Evolutionary conservation across 2,888 invertebrate species (phyloP).

Genomic region (Tupiocoris notatus): DNA sequence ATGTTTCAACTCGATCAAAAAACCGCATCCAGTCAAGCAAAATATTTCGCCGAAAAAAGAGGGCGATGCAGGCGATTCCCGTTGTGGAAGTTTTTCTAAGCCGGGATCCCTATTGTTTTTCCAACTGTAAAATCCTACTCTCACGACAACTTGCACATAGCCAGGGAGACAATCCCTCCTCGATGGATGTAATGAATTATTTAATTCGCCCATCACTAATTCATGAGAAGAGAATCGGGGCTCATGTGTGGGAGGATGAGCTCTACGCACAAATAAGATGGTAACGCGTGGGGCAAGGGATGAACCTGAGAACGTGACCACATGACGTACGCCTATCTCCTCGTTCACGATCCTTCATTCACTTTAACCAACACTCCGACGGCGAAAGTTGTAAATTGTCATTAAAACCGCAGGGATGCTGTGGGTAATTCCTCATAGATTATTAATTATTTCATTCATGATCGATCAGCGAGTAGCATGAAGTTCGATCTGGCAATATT

Average conservation of each 20-base stretch:
- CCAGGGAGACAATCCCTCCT: slow-evolving; percentile 5
- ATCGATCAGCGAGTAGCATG: no score
- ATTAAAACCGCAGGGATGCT: no score
- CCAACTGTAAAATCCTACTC: slow-evolving; percentile 33
- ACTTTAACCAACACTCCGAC: no score
- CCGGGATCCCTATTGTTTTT: slow-evolving; percentile 33
- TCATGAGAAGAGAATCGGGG: slow-evolving; percentile 8
- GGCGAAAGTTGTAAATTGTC: no score
- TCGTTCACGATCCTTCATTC: no score
- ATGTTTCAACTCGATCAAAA: slow-evolving; percentile 19
- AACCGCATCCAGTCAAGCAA: slow-evolving; percentile 10
- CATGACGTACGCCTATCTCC: not conserved
- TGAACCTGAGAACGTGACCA: slow-evolving; percentile 31
- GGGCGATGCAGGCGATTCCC: not conserved
- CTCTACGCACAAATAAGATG: slow-evolving; percentile 32
- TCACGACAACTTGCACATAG: slow-evolving; percentile 39
- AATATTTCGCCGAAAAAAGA: not conserved
- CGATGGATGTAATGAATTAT: slow-evolving; percentile 36
- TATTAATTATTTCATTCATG: no score
- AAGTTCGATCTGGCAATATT: no score
- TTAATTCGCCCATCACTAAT: slow-evolving; percentile 38
- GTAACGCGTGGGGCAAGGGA: slow-evolving; percentile 21
- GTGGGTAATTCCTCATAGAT: no score
- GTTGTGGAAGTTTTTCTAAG: not conserved
- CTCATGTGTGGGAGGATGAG: not conserved